phyloP scores from a whole-genome alignment of 2,797 vertebrate genomes.

The Coregonus sp. region DNA sequence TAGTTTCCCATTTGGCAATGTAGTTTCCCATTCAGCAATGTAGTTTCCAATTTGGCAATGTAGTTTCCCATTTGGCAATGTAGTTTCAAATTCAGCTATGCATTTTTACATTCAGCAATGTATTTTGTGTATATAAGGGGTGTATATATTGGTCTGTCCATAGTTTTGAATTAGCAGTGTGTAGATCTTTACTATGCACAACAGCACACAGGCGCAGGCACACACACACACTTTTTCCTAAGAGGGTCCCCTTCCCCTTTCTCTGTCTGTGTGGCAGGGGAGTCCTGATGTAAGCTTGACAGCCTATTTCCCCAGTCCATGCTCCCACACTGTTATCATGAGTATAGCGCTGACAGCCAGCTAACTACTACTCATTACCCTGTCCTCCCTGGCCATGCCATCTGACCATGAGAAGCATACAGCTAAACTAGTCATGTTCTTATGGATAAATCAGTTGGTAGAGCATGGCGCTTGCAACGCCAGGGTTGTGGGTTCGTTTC shows the following conservation, averaged over 20 bases:
- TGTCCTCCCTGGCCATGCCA: constrained; percentile 26
- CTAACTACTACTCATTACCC: constrained; percentile 41
- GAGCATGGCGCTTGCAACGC: too few species aligned
- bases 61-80: too few species aligned
- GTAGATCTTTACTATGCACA: neutral
- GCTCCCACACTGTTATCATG: constrained; percentile 44
- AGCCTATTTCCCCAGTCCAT: constrained; percentile 29
- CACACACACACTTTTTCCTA: neutral
- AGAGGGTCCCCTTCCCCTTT: neutral
- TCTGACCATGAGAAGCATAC: neutral
- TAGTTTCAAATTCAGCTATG: too few species aligned
- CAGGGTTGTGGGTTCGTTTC: too few species aligned
- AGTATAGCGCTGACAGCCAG: constrained; percentile 34
- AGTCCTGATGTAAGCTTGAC: constrained; percentile 35
- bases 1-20: too few species aligned
- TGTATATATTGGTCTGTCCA: too few species aligned
- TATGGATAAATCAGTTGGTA: neutral
- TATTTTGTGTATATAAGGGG: too few species aligned
- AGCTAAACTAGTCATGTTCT: constrained; percentile 19
- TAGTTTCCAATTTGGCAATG: too few species aligned
- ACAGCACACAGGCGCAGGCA: neutral
- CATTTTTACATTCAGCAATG: too few species aligned
- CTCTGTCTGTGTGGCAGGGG: neutral
- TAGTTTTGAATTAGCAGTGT: neutral
- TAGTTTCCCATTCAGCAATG: too few species aligned